A percentile compares a stretch with the other conserved stretches of the same genome.
These are phyloP conservation scores for Mesaphorura yosii DNA, from an alignment of 1,140 invertebrate genomes.

Conservation along the genomic window DNA sequence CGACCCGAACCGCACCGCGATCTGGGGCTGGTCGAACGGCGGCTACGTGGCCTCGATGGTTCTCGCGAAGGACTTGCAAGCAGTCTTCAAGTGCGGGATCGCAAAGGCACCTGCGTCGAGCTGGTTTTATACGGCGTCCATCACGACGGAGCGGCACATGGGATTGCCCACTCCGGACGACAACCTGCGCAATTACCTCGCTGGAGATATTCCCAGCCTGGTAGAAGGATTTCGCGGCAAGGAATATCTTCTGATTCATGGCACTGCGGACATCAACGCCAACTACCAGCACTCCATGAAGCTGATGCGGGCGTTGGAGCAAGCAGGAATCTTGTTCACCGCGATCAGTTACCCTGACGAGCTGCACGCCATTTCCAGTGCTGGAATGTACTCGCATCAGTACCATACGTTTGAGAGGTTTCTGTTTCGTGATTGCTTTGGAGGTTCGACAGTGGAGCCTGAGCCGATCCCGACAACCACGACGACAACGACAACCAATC, in stretches of 20 bases:
- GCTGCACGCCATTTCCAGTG: slow-evolving; percentile 57
- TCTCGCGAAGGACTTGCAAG: slow-evolving; percentile 53
- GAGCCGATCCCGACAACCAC: too few relatives aligned
- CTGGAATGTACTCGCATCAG: slow-evolving; percentile 58
- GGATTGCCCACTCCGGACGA: slow-evolving; percentile 60
- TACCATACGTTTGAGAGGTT: slow-evolving; percentile 82
- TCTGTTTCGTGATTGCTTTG: slow-evolving; percentile 40
- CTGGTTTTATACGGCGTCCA: slow-evolving; percentile 68
- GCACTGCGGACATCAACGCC: slow-evolving; percentile 86
- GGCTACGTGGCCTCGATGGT: slow-evolving; percentile 35
- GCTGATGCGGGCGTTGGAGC: slow-evolving; percentile 66
- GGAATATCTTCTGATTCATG: slow-evolving; percentile 74
- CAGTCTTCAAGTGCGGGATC: slow-evolving; percentile 74
- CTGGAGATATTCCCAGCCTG: slow-evolving; percentile 53
- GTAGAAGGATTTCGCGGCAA: slow-evolving; percentile 60
- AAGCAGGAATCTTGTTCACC: slow-evolving; percentile 68
- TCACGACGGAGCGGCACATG: slow-evolving; percentile 92
- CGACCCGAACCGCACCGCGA: slow-evolving; percentile 55
- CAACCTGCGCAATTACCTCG: slow-evolving; percentile 61
- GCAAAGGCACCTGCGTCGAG: slow-evolving; percentile 86
- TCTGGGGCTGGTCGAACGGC: slow-evolving; percentile 77
- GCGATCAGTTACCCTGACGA: slow-evolving; percentile 89
- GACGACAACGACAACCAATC: too few relatives aligned
- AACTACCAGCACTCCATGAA: slow-evolving; percentile 89
- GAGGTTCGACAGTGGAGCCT: too few relatives aligned